Evolutionary conservation across 2,888 invertebrate species (phyloP), one percentile per base, ranked within the genome.

Genomic region (Meiosimyza platycephala): DNA sequence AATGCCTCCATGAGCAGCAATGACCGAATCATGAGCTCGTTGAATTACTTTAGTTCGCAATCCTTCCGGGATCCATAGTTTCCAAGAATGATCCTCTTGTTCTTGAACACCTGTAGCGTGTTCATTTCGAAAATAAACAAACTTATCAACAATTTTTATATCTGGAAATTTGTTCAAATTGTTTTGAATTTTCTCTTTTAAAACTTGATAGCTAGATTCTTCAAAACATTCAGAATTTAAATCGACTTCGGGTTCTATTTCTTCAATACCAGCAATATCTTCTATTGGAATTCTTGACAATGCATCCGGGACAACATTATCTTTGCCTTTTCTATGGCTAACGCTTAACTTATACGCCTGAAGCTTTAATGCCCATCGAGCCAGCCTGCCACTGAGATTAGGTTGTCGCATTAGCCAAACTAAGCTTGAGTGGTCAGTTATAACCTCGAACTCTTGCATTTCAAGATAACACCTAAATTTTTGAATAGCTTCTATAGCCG

Each of bases 381-480:
- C 72, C 1, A 69, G 13, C 55, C 74, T 52, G 6, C 74, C 73
- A 15, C 54, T 59, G 12, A 72, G 50, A 16, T 74, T 65, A 4
- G n/a, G 52, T 28, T 69, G 70, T 6, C 55, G 59, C 72, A 74
- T 76, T 1, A 76, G 50, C 76, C 76, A 76, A 22, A 74, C 63
- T 1, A 76, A 28, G 13, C 74, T 75, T 3, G 76, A 55, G 12
- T 76, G 73, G 48, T 76, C 75, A 6, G 75, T 77, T 2, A 76
- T 62, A 0, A 75, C 71, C 28, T 74, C 72, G 33, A 76, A 75
- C 1, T 60, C 54, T 18, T 75, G 74, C 1, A 74, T 51, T 50
- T 76, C 76, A 3, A 76, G n/a, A 64, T 75, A 76, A 7, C 72
- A 74, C 4, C 75, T 50, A 59, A 75, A 76, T 12, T 62, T 70